Base-by-base conservation (phyloP, 2,113 vertebrate genomes). In the Anthoscopus minutus region DNA sequence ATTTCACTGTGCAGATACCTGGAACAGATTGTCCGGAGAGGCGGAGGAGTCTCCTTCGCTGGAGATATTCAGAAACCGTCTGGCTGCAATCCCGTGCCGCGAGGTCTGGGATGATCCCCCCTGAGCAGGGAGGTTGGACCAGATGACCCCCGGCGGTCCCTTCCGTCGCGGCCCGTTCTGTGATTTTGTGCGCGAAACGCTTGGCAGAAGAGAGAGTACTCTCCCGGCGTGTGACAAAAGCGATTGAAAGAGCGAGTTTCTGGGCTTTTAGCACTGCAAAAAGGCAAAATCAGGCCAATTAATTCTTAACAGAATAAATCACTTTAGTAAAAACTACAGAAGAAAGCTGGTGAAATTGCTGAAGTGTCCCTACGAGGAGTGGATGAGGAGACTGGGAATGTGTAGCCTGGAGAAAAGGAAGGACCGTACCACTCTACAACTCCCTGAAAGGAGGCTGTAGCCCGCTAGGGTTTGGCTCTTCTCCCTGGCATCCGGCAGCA, bases 401-500 rank as follows among this genome's bases (percentile, higher is more conserved):
- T 56, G 22, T 15, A 23, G 15, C 35, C 15, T 35, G 50, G 31
- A 57, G 24, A 28, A 38, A 8, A 23, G 20, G 20, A n/a, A 30
- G 13, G 2, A 4, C 11, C 22, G 8, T 9, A 11, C 3, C 21
- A 3, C 8, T 24, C 7, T 23, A 1, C 14, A 28, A n/a, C n/a
- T 28, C 11, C 23, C 42, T 35, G 50, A 4, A 7, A 38, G 60
- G n/a, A 38, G 50, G 3, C 7, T 40, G 42, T 3, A 16, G 19
- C 58, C 19, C 10, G 7, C 2, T 5, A 8, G 15, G 9, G 9
- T 8, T 8, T 2, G 11, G n/a, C 27, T 56, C 48, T 38, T 54
- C 28, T 9, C 0, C 2, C 23, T 1, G 28, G 28, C 18, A 62
- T 3, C 22, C 57, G 27, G 38, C 3, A 0, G 7, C 21, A 13